phyloP scores from a whole-genome alignment of 2,113 vertebrate species.

The Apodemus speciosus region DNA sequence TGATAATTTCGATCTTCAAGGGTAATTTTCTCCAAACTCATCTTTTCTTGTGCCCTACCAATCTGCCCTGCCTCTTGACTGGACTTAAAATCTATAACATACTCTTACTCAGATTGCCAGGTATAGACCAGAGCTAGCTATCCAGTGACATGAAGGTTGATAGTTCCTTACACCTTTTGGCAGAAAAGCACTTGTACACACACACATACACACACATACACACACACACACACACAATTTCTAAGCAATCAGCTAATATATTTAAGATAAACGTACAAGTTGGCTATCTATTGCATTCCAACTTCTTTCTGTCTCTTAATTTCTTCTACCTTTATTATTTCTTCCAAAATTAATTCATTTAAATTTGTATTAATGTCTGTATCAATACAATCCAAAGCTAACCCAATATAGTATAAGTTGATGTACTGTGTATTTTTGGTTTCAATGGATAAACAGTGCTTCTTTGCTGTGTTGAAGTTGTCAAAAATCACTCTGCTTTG shows the following conservation, averaged over 20 bases:
- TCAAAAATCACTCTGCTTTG: background rate
- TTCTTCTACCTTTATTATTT: background rate
- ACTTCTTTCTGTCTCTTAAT: background rate
- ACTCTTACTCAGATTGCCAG: background rate
- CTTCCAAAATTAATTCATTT: background rate
- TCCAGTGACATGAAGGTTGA: background rate
- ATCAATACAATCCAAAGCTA: background rate
- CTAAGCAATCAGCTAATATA: background rate
- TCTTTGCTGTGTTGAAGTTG: background rate
- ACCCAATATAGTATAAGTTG: background rate
- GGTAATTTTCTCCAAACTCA: background rate
- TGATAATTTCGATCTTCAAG: conserved; percentile 7
- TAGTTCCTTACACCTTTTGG: background rate
- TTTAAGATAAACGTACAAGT: background rate
- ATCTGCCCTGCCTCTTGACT: background rate
- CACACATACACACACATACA: background rate
- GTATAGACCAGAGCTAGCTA: background rate
- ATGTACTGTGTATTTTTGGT: background rate
- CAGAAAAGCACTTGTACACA: background rate
- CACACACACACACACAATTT: background rate
- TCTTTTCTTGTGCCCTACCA: background rate
- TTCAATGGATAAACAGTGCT: background rate
- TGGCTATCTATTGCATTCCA: background rate
- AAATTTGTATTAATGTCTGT: background rate
- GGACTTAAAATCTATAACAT: background rate